Conservation (phyloP, 2,888 invertebrate species). For the Lepeophtheirus nordmannii region DNA sequence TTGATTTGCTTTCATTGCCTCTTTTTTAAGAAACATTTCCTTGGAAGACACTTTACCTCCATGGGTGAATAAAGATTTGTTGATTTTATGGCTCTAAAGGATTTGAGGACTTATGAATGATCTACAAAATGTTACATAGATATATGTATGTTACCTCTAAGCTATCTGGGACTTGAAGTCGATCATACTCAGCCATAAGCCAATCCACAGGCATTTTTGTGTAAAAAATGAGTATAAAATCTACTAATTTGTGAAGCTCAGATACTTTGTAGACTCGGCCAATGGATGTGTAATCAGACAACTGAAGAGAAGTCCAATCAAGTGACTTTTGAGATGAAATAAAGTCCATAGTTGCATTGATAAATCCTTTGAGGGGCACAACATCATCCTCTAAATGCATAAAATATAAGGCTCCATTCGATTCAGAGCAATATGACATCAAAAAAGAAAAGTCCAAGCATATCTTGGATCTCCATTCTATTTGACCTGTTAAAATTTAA, state of each 20-base stretch:
- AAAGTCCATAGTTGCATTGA: not conserved
- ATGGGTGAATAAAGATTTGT: not conserved
- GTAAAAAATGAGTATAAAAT: not conserved
- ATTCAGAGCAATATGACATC: not conserved
- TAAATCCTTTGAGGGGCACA: not conserved
- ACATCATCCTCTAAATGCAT: not conserved
- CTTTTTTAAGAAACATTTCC: not conserved
- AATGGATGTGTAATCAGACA: not conserved
- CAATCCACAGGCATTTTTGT: conserved; percentile 1
- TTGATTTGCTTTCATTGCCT: not conserved
- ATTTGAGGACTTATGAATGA: no score
- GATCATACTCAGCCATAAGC: not conserved
- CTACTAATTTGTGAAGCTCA: not conserved
- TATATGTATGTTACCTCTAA: not conserved
- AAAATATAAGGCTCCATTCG: not conserved
- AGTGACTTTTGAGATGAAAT: not conserved
- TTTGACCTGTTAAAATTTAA: not conserved
- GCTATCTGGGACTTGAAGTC: not conserved
- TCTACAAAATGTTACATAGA: no score
- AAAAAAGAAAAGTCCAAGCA: not conserved
- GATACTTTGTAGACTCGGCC: not conserved
- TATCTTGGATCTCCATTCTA: conserved; percentile 2
- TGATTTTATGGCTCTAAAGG: not conserved
- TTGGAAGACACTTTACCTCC: not conserved
- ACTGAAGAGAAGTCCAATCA: not conserved